Evolutionary conservation across 2,797 vertebrate species (phyloP).

Genomic region (Diglossa cyanea): DNA sequence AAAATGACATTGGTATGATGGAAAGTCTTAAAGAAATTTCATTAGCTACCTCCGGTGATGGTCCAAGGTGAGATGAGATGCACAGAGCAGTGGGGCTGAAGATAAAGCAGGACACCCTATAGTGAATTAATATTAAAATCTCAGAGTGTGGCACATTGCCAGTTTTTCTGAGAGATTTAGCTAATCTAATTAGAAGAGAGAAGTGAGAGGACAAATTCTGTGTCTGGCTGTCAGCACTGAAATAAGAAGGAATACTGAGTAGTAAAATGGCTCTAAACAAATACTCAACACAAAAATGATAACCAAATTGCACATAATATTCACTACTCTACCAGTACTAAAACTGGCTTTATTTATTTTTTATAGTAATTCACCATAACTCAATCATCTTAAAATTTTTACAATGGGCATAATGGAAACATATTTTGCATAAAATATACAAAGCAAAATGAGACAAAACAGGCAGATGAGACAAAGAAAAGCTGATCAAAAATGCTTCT

Average conservation of each 20-base stretch:
- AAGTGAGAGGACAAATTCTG: not conserved
- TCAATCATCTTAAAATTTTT: not conserved
- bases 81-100: not conserved
- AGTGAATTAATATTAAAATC: constrained; percentile 13
- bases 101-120: not conserved
- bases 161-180: constrained; percentile 1
- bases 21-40: not conserved
- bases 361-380: not conserved
- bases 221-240: not conserved
- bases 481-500: not conserved
- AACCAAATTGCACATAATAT: not conserved
- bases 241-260: not conserved
- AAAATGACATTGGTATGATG: not conserved
- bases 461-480: not conserved
- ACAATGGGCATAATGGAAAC: not conserved
- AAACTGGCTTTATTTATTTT: not conserved
- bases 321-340: not conserved
- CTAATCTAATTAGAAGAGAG: not conserved
- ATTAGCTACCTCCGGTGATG: not conserved
- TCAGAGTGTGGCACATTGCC: not conserved
- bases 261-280: not conserved
- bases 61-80: not conserved
- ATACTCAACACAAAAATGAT: not conserved
- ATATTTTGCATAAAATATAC: not conserved
- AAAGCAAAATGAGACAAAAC: not conserved